Base-by-base conservation (phyloP, 2,888 invertebrate species). In the Drosophila kokeensis region DNA sequence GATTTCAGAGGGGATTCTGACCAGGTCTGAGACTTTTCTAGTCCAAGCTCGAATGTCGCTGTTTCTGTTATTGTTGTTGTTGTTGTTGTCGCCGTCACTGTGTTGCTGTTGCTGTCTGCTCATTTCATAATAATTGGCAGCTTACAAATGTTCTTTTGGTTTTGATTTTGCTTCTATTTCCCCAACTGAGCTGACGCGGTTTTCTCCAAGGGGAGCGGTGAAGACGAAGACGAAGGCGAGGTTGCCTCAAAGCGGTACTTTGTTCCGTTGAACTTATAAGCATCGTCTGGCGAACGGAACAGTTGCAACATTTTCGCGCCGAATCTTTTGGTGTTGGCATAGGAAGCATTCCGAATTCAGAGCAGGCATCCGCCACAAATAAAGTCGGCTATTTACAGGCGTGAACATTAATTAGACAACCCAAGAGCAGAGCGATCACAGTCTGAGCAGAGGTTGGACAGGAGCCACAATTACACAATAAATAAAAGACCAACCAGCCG, bases 101-200 rank as follows among this genome's bases (percentile, higher is more conserved):
- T n/a, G 53, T 36, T 38, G 50, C 2, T 52, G 61, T 42, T 68
- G 58, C 70, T 73, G 80, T 79, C 84, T 79, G 57, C 58, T 71
- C 71, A 73, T 83, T 85, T 85, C 85, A 85, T 85, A 85, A 85
- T 85, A 85, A 85, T 85, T 85, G 88, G 86, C 85, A 85, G 86
- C 81, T 85, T 86, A 86, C 86, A 86, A 85, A 85, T 85, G 81
- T 85, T 83, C 82, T 86, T 86, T 85, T 54, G 77, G 77, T 77
- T 85, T 85, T 86, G 83, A 87, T 87, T 76, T 78, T 55, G 61
- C 61, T 72, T 72, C 84, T 59, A 76, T 70, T 70, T 79, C 69
- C 70, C 67, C 64, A 58, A 54, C 57, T 54, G 54, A 73, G 68
- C 50, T 67, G 74, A 73, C 75, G 83, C 79, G 73, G 79, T 81